A percentile compares a stretch with the other conserved stretches of the same genome.
phyloP scores from a whole-genome alignment of 2,797 vertebrate species.

The Cephalopachus bancanus region DNA sequence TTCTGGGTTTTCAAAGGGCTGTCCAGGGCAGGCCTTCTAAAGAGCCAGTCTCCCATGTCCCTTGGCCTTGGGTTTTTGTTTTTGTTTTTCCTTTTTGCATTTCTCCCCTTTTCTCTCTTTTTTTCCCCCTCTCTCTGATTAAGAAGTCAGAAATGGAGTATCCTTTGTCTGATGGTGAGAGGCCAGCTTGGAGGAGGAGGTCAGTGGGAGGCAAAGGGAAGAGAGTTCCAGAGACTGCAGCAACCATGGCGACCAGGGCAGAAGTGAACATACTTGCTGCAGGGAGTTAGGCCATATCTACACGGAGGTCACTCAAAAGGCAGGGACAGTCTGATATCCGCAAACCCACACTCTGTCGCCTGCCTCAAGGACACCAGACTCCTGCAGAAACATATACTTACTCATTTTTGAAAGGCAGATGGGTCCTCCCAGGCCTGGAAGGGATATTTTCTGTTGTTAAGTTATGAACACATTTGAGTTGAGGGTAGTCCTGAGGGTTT shows the following conservation, averaged over 20 bases:
- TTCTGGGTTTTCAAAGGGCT: background rate
- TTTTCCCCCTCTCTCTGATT: background rate
- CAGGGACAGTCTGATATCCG: background rate
- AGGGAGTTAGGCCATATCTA: background rate
- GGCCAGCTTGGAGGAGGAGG: background rate
- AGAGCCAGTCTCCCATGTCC: background rate
- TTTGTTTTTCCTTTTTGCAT: background rate
- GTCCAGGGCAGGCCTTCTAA: background rate
- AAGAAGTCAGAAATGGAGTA: background rate
- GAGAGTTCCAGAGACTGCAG: background rate
- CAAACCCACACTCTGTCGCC: background rate
- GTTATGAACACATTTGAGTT: slow-evolving; percentile 30
- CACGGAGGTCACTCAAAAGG: background rate
- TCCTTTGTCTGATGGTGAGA: background rate
- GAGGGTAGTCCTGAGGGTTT: slow-evolving; percentile 27
- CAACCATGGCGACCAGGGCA: background rate
- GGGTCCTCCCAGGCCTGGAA: background rate
- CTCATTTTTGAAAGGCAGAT: background rate
- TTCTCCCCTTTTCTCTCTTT: background rate
- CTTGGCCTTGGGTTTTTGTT: background rate
- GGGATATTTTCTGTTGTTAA: background rate
- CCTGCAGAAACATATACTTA: background rate
- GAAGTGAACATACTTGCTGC: background rate
- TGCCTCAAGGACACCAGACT: background rate
- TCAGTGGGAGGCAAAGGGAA: background rate